These are phyloP conservation scores for Amphipyra tragopoginis DNA, from an alignment of 2,888 invertebrate species.

Conservation along the genomic window DNA sequence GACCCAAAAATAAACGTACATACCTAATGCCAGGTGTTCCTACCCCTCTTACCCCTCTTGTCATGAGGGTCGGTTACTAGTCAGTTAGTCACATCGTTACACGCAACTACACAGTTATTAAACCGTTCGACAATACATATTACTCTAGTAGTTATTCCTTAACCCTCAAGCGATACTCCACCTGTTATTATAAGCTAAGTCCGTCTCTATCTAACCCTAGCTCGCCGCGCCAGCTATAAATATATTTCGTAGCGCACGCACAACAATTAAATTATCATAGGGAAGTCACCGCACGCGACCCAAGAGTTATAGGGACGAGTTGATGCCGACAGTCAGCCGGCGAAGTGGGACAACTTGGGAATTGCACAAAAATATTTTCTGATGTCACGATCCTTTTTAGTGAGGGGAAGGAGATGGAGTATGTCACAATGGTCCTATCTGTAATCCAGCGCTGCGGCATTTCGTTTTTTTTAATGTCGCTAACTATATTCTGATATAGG, in stretches of 20 bases:
- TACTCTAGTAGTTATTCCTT: constrained; percentile 8
- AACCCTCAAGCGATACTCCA: constrained; percentile 25
- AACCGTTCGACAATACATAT: constrained; percentile 8
- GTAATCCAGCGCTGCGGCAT: no score
- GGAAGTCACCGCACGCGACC: constrained; percentile 86
- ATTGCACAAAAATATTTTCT: constrained; percentile 4
- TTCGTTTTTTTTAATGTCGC: no score
- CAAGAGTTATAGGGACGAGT: constrained; percentile 80
- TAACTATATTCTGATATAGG: no score
- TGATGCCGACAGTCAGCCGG: constrained; percentile 30
- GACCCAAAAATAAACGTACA: no score
- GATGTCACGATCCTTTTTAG: no score
- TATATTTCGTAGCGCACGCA: constrained; percentile 80
- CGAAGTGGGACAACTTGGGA: constrained; percentile 55
- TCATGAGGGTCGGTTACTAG: not conserved
- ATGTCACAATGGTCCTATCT: no score
- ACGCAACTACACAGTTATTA: constrained; percentile 7
- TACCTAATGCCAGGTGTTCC: no score
- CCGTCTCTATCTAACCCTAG: constrained; percentile 58
- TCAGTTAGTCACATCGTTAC: not conserved
- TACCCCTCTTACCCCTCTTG: no score
- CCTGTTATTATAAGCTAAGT: constrained; percentile 46
- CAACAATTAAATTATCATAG: constrained; percentile 89
- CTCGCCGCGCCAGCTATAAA: constrained; percentile 68
- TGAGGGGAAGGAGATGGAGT: no score